Percentiles rank a stretch among this genome's conserved stretches.
Conservation (phyloP, 2,888 invertebrate species). For the Alloscopus bannaensis region DNA sequence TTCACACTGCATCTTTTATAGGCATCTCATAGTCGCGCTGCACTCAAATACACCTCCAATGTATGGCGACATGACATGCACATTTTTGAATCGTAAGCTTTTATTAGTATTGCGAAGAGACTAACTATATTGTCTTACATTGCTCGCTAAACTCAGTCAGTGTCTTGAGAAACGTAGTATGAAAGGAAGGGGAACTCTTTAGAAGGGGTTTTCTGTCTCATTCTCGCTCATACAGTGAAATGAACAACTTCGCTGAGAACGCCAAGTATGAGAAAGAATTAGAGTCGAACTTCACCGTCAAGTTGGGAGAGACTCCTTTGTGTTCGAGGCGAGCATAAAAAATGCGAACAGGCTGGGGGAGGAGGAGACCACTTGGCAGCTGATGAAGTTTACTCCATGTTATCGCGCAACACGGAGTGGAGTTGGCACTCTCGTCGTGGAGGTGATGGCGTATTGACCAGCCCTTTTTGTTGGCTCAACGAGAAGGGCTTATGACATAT, state of each 20-base stretch:
- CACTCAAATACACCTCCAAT: neutral
- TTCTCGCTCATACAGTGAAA: no score
- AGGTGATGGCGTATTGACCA: neutral
- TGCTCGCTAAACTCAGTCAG: no score
- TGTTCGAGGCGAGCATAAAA: neutral
- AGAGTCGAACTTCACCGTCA: neutral
- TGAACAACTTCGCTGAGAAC: neutral
- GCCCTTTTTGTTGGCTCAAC: neutral
- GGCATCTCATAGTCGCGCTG: no score
- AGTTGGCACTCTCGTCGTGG: neutral
- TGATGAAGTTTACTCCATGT: constrained; percentile 25
- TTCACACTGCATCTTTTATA: neutral
- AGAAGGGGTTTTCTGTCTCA: neutral
- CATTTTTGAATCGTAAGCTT: no score
- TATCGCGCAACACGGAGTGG: no score
- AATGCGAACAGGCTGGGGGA: neutral
- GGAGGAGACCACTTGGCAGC: constrained; percentile 48
- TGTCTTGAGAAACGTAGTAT: neutral
- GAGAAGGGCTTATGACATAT: neutral
- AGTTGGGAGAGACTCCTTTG: neutral
- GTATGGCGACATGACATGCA: no score
- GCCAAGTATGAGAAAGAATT: neutral
- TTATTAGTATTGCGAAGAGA: no score
- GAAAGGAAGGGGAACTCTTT: neutral
- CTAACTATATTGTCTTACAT: no score